Evolutionary conservation across 2,113 vertebrate species (phyloP).

Genomic region (Heterocephalus glaber): DNA sequence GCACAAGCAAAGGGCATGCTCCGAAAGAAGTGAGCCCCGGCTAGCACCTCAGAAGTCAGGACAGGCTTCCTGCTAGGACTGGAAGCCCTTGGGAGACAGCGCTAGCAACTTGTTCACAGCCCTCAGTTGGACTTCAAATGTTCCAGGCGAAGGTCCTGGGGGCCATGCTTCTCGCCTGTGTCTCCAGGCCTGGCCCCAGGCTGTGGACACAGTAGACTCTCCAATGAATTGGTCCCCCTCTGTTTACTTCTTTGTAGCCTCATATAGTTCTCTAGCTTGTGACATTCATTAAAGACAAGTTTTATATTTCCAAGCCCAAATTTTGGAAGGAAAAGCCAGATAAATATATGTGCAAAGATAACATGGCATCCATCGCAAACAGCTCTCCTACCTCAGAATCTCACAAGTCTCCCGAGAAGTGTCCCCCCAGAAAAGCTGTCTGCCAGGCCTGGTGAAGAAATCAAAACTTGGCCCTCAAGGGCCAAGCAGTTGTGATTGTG

Average conservation of each 20-base stretch:
- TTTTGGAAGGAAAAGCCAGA: neutral
- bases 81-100: neutral
- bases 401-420: neutral
- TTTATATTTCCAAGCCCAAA: neutral
- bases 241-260: neutral
- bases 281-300: neutral
- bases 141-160: fast-evolving
- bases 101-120: too few species aligned
- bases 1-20: fast-evolving
- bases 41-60: fast-evolving
- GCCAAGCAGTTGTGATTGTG: neutral
- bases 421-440: neutral
- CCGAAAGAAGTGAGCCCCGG: neutral
- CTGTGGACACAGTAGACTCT: fast-evolving
- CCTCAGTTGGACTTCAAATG: fast-evolving
- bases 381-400: neutral
- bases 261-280: neutral
- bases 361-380: fast-evolving
- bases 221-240: neutral
- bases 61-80: neutral
- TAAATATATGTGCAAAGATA: neutral
- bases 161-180: fast-evolving
- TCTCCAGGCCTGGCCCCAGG: neutral
- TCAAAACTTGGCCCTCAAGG: fast-evolving
- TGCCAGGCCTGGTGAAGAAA: neutral